Evolutionary conservation across 1,140 invertebrate genomes (phyloP).

Genomic region (Diorhabda carinulata): DNA sequence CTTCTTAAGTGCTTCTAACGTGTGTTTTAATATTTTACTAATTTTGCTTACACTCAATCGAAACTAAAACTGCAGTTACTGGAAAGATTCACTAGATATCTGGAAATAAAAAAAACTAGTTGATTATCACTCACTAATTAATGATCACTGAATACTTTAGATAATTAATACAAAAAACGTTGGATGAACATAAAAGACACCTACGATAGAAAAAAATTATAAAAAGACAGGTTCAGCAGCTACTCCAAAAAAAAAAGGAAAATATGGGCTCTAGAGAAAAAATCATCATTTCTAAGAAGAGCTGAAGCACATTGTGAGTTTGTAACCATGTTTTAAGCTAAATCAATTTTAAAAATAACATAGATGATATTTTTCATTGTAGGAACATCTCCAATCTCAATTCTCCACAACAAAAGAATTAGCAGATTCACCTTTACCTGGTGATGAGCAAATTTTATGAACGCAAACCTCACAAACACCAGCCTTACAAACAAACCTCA

Average conservation of each 20-base stretch:
- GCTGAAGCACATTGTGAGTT: too few species aligned
- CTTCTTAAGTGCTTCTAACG: background rate
- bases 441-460: too few species aligned
- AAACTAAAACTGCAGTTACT: background rate
- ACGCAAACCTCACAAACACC: too few species aligned
- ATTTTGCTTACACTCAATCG: background rate
- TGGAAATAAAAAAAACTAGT: background rate
- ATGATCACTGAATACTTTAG: background rate
- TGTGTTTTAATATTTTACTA: background rate
- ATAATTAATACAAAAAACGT: background rate
- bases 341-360: too few species aligned
- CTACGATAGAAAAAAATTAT: background rate
- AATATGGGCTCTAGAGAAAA: background rate
- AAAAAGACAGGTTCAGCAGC: background rate
- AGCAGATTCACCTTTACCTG: too few species aligned
- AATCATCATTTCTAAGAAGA: background rate
- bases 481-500: too few species aligned
- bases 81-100: background rate
- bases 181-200: background rate
- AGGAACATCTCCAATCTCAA: too few species aligned
- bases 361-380: too few species aligned
- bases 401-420: too few species aligned
- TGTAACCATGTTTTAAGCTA: too few species aligned
- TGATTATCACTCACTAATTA: background rate
- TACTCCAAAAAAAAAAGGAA: background rate